Percentiles rank a stretch among this genome's conserved stretches.
Evolutionary conservation across 2,113 vertebrate genomes (phyloP).

Genomic region (Stictonetta naevosa): DNA sequence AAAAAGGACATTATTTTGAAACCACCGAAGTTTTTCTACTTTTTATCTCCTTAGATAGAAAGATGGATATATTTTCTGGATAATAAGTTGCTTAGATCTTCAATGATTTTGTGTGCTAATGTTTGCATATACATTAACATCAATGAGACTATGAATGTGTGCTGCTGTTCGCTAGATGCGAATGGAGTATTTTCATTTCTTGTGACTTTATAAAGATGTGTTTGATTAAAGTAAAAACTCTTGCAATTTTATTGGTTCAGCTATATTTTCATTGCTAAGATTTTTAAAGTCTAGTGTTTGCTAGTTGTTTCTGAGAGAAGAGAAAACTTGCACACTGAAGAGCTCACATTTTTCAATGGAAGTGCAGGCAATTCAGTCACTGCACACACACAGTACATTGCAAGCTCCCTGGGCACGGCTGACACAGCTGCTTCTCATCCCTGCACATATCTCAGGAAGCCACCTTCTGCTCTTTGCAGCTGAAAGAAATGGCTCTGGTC

Average conservation of each 20-base stretch:
- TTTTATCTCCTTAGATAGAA: not conserved
- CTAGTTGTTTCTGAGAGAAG: not conserved
- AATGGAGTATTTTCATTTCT: not conserved
- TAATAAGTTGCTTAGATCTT: not conserved
- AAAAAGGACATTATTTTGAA: not conserved
- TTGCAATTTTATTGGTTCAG: not conserved
- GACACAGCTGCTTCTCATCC: not conserved
- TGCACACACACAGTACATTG: rapidly evolving
- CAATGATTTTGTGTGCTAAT: not conserved
- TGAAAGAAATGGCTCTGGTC: not conserved
- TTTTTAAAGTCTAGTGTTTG: not conserved
- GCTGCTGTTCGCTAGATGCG: not conserved
- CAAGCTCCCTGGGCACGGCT: not conserved
- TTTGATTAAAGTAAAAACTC: not conserved
- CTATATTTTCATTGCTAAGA: not conserved
- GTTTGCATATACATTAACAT: not conserved
- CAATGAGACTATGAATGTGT: not conserved
- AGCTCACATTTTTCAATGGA: rapidly evolving
- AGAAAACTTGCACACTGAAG: not conserved
- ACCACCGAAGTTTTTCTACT: not conserved
- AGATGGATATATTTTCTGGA: not conserved
- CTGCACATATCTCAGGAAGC: not conserved
- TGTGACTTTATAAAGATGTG: not conserved
- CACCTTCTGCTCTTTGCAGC: not conserved
- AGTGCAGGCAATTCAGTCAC: rapidly evolving